These are phyloP conservation scores for Cheumatopsyche charites DNA, from an alignment of 1,140 invertebrate species.

Conservation along the genomic window DNA sequence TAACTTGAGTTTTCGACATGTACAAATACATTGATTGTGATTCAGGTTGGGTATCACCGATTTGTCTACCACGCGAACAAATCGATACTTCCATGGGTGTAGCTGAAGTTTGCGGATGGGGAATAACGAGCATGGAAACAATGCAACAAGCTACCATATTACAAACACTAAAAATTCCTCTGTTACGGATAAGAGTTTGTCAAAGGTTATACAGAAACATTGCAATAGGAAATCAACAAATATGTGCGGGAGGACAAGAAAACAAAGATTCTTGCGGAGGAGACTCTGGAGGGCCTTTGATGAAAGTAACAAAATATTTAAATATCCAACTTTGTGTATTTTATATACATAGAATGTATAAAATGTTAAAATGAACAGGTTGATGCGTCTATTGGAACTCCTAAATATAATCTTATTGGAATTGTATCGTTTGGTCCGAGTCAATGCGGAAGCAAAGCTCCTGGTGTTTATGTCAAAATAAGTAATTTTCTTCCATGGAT, in stretches of 20 bases:
- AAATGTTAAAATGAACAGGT: conserved; percentile 49
- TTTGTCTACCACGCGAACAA: conserved; percentile 55
- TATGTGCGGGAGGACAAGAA: conserved; percentile 65
- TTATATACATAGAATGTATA: neutral
- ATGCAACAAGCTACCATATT: conserved; percentile 54
- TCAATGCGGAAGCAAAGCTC: conserved; percentile 68
- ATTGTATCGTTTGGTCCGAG: conserved; percentile 75
- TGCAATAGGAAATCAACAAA: conserved; percentile 53
- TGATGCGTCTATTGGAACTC: conserved; percentile 54
- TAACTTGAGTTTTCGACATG: neutral
- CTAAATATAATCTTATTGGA: conserved; percentile 62
- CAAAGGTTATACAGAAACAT: conserved; percentile 49
- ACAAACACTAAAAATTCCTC: conserved; percentile 58
- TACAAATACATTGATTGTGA: neutral
- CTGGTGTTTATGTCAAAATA: conserved; percentile 73
- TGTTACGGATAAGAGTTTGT: conserved; percentile 54
- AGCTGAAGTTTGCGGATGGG: conserved; percentile 63
- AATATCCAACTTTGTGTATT: neutral
- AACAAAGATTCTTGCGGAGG: conserved; percentile 69
- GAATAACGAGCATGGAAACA: conserved; percentile 58
- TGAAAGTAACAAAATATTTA: conserved; percentile 53
- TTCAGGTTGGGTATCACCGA: conserved; percentile 60
- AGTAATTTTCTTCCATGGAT: conserved; percentile 71
- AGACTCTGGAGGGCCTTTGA: conserved; percentile 66
- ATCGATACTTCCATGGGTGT: conserved; percentile 50